These are phyloP conservation scores for Cephus nigrinus DNA, from an alignment of 2,888 invertebrate genomes.

Conservation along the genomic window DNA sequence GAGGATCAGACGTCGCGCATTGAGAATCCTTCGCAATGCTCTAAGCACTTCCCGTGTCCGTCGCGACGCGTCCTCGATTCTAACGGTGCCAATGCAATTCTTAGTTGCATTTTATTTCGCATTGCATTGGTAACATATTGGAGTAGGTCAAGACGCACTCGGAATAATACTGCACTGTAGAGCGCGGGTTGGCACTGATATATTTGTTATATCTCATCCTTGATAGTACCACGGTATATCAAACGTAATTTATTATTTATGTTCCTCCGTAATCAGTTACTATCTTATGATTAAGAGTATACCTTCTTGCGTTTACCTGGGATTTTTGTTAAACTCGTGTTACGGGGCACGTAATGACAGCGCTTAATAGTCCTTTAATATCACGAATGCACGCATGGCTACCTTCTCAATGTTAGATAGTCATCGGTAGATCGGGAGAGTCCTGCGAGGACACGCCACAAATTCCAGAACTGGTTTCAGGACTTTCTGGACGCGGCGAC, in stretches of 20 bases:
- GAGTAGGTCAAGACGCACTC: background rate
- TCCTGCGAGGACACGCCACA: background rate
- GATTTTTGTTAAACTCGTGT: conserved; percentile 20
- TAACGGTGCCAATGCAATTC: background rate
- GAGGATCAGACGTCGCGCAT: background rate
- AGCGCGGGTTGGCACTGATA: background rate
- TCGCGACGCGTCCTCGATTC: background rate
- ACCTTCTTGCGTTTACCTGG: background rate
- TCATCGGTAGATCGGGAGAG: conserved; percentile 13
- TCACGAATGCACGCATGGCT: conserved; percentile 18
- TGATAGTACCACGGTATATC: background rate
- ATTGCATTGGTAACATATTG: background rate
- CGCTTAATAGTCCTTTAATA: conserved; percentile 24
- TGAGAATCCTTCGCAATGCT: background rate
- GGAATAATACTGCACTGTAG: background rate
- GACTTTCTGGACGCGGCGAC: background rate
- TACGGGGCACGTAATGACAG: conserved; percentile 22
- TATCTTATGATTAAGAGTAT: background rate
- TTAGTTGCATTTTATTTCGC: background rate
- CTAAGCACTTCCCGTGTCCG: conserved; percentile 12
- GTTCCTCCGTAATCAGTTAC: background rate
- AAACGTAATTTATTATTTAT: background rate
- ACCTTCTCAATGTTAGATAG: conserved; percentile 17
- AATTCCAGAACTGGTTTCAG: conserved; percentile 8
- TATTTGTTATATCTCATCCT: background rate